These are phyloP conservation scores for Thyatira batis DNA, from an alignment of 2,888 invertebrate species.

Conservation along the genomic window DNA sequence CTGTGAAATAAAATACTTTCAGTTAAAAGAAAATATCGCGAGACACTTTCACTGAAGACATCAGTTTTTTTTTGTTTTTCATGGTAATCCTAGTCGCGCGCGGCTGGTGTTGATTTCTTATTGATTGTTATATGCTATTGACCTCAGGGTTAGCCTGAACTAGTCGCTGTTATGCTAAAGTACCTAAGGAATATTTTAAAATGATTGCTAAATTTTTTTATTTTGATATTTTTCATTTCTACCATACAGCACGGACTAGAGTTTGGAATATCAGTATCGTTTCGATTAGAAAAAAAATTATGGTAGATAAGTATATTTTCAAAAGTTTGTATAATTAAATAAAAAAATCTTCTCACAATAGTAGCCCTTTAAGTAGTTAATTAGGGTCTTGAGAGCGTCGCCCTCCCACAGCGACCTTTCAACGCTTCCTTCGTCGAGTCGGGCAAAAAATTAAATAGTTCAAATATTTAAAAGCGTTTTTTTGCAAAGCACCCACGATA, in stretches of 20 bases:
- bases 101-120: slow-evolving; percentile 22
- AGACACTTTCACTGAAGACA: neutral
- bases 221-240: too few relatives aligned
- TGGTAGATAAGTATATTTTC: too few relatives aligned
- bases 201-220: too few relatives aligned
- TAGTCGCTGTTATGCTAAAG: neutral
- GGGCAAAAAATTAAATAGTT: slow-evolving; percentile 53
- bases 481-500: slow-evolving; percentile 57
- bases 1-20: too few relatives aligned
- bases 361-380: slow-evolving; percentile 47
- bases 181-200: neutral
- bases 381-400: slow-evolving; percentile 41
- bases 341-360: slow-evolving; percentile 15
- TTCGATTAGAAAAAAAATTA: too few relatives aligned
- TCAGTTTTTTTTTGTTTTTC: neutral
- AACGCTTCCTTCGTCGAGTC: slow-evolving; percentile 33
- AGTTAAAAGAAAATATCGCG: neutral
- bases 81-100: neutral
- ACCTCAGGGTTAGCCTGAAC: slow-evolving; percentile 31
- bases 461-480: slow-evolving; percentile 44
- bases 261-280: too few relatives aligned
- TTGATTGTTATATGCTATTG: slow-evolving; percentile 48
- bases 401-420: slow-evolving; percentile 58
- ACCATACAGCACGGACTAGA: too few relatives aligned
- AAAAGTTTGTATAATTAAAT: neutral